A percentile compares a stretch with the other conserved stretches of the same genome.
Conservation (phyloP, 2,888 invertebrate genomes). For the Beris chalybata region DNA sequence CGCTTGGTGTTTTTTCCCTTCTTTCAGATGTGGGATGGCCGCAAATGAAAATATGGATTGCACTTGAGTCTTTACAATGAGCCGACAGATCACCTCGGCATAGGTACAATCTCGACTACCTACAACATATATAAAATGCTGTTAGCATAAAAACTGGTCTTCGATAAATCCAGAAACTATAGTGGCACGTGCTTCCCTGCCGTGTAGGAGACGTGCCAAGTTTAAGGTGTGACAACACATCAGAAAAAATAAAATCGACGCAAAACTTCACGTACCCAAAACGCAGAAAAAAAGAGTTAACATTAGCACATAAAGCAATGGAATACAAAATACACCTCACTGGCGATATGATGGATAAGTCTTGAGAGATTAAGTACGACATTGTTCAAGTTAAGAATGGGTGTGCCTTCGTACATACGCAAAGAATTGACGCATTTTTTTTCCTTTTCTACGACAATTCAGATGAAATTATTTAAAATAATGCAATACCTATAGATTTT, state of each 20-base stretch:
- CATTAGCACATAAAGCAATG: background rate
- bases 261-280: constrained; percentile 7
- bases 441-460: too few species aligned
- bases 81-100: background rate
- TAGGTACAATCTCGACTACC: constrained; percentile 3
- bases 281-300: background rate
- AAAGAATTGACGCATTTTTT: too few species aligned
- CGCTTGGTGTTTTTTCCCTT: too few species aligned
- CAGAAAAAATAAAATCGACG: background rate
- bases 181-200: constrained; percentile 10
- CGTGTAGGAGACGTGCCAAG: too few species aligned
- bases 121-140: background rate
- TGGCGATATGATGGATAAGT: constrained; percentile 3
- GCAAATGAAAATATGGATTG: too few species aligned
- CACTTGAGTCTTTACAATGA: background rate
- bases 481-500: too few species aligned
- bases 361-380: constrained; percentile 11
- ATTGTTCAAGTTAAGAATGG: constrained; percentile 23
- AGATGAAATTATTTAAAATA: too few species aligned
- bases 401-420: background rate
- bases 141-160: constrained; percentile 8
- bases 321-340: background rate
- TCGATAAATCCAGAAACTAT: background rate
- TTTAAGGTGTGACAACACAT: constrained; percentile 14
- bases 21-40: too few species aligned